phyloP scores from a whole-genome alignment of 2,113 vertebrate genomes.

The Clupea harengus region DNA sequence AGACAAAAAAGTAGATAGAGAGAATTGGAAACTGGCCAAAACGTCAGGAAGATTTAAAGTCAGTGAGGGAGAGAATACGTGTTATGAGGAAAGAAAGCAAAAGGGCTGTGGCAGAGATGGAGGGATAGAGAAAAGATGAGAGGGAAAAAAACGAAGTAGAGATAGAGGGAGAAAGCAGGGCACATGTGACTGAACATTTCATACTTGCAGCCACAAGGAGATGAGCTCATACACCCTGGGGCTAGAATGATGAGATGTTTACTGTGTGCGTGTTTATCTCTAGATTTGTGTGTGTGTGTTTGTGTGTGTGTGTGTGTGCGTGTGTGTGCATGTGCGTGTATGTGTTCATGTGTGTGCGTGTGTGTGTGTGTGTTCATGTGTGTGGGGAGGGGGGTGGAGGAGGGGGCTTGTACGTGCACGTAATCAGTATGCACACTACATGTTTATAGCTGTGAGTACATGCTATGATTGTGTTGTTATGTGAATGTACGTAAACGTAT shows the following conservation, averaged over 20 bases:
- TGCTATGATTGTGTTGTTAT: neutral
- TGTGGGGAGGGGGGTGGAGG: neutral
- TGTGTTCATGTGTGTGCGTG: neutral
- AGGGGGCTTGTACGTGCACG: too few species aligned
- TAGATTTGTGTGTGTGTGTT: neutral
- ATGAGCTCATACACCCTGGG: conserved; percentile 4
- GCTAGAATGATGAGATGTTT: conserved; percentile 1
- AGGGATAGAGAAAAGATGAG: neutral
- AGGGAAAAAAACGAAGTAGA: neutral
- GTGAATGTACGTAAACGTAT: neutral
- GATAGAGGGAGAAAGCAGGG: neutral
- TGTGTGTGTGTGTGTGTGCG: neutral
- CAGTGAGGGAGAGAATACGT: neutral
- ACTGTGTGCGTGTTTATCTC: neutral
- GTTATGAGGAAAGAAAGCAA: too few species aligned
- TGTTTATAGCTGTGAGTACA: neutral
- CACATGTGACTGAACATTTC: conserved; percentile 13
- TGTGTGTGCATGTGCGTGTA: neutral
- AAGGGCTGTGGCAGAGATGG: neutral
- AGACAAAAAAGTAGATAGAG: neutral
- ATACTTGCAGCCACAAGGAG: neutral
- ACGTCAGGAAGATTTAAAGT: neutral
- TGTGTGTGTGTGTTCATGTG: neutral
- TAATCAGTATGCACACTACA: neutral
- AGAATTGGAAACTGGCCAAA: neutral